A percentile compares a stretch with the other conserved stretches of the same genome.
Conservation (phyloP, 2,113 vertebrate species). For the Scomber japonicus region DNA sequence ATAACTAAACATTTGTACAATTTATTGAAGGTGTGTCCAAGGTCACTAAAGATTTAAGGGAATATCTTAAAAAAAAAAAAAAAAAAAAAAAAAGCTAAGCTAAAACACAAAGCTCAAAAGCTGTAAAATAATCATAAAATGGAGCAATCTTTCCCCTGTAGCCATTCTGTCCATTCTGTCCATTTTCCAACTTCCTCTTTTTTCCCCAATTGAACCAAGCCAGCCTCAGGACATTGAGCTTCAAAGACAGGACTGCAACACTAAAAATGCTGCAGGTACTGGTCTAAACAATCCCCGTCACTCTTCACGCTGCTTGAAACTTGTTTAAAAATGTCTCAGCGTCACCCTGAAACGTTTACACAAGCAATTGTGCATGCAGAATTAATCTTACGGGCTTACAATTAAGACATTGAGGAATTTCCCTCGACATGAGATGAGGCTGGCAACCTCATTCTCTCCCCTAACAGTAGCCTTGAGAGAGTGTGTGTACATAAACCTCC, state of each 20-base stretch:
- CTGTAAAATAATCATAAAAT: neutral
- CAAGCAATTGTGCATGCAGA: constrained; percentile 64
- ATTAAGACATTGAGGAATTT: constrained; percentile 81
- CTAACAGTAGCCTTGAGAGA: constrained; percentile 77
- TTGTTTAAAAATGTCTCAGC: constrained; percentile 77
- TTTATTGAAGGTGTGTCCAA: neutral
- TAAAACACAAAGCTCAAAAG: neutral
- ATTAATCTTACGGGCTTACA: constrained; percentile 76
- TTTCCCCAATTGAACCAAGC: neutral
- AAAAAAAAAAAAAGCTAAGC: neutral
- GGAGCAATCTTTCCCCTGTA: neutral
- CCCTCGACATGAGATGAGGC: constrained; percentile 65
- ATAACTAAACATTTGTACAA: neutral
- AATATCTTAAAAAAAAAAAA: constrained; percentile 1
- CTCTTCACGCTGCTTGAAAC: constrained; percentile 68
- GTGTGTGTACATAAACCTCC: constrained; percentile 79
- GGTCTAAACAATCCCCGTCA: constrained; percentile 71
- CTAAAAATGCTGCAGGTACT: constrained; percentile 54
- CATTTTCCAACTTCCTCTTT: neutral
- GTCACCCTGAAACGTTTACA: constrained; percentile 71
- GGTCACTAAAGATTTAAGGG: neutral
- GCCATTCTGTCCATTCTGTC: constrained; percentile 15
- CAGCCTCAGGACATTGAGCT: constrained; percentile 16
- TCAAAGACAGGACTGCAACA: neutral
- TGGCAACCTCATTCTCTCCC: constrained; percentile 71